Evolutionary conservation across 2,113 vertebrate species (phyloP).

Genomic region (Natator depressus): DNA sequence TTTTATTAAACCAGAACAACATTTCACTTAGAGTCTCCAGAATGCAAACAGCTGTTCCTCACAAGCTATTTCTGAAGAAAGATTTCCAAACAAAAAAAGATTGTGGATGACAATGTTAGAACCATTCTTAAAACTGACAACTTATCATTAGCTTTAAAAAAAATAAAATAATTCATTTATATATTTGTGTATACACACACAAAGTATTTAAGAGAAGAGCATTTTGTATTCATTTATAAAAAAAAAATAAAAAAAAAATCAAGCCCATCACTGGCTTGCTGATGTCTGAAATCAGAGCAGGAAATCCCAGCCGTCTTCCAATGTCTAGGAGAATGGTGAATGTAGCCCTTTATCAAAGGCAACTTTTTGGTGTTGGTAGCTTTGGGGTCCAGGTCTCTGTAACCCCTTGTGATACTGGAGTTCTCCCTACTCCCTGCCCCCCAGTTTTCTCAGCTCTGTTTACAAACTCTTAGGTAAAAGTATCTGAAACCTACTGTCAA

Average conservation of each 20-base stretch:
- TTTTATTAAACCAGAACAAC: constrained; percentile 65
- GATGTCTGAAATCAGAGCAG: neutral
- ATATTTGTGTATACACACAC: neutral
- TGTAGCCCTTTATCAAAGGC: constrained; percentile 24
- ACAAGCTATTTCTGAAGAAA: constrained; percentile 17
- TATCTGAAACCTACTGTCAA: neutral
- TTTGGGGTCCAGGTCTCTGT: constrained; percentile 42
- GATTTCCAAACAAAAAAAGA: neutral
- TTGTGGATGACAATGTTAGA: neutral
- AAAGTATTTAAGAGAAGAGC: neutral
- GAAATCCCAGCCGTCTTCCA: neutral
- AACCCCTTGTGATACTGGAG: constrained; percentile 21
- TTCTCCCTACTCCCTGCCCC: constrained; percentile 17
- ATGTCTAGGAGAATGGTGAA: neutral
- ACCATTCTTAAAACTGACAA: neutral
- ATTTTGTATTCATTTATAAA: constrained; percentile 4
- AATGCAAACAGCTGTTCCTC: constrained; percentile 40
- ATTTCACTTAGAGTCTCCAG: constrained; percentile 43
- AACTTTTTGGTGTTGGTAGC: constrained; percentile 58
- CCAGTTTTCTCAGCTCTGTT: neutral
- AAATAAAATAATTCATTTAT: constrained; percentile 53
- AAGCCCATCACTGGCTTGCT: neutral
- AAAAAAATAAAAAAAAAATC: no score
- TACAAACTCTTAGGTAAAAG: neutral
- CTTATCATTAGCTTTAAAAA: constrained; percentile 46